Base-by-base conservation (phyloP, 2,797 vertebrate species). In the Chrysocyon brachyurus region DNA sequence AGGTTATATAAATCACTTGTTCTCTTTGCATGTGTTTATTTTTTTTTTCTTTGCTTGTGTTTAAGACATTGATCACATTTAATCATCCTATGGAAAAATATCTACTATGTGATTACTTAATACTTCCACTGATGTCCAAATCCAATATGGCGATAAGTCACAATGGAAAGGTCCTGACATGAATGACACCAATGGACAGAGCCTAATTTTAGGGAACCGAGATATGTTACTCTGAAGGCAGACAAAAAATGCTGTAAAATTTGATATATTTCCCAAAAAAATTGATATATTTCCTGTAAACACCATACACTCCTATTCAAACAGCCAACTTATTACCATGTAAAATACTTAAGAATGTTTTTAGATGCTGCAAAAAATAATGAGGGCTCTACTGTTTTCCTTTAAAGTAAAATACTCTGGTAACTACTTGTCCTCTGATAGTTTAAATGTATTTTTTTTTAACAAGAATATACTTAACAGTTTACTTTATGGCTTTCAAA, bases 381-480 rank as follows among this genome's bases (percentile, higher is more conserved):
- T 49, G 17, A 56, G 1, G 21, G 7, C 0, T 87, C 46, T 49
- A 49, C 5, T 46, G 22, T 33, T 70, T 4, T 46, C 26, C 49
- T 21, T 59, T 94, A 52, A 61, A 78, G 88, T 81, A 90, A 83
- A 49, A 21, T 72, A 40, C 21, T 49, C 40, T 91, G 17, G 10
- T n/a, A 46, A 83, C 1, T 15, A 5, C 21, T 56, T 86, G 3
- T 79, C 4, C 33, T 82, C 15, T 89, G 52, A 68, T 63, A 78
- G 24, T 63, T 91, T 66, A 59, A 85, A 91, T 49, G 0, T 64
- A 54, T 9, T 4, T 5, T 63, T 85, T 19, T 19, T 78, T 87
- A 91, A 90, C 22, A 5, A 91, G 96, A 96, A 83, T 93, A 49
- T 52, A 56, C 87, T 79, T 82, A 81, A n/a, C 31, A 40, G 15